Percentiles rank a stretch among this genome's conserved stretches.
These are phyloP conservation scores for Patella vulgata DNA, from an alignment of 1,140 invertebrate genomes.

Conservation along the genomic window DNA sequence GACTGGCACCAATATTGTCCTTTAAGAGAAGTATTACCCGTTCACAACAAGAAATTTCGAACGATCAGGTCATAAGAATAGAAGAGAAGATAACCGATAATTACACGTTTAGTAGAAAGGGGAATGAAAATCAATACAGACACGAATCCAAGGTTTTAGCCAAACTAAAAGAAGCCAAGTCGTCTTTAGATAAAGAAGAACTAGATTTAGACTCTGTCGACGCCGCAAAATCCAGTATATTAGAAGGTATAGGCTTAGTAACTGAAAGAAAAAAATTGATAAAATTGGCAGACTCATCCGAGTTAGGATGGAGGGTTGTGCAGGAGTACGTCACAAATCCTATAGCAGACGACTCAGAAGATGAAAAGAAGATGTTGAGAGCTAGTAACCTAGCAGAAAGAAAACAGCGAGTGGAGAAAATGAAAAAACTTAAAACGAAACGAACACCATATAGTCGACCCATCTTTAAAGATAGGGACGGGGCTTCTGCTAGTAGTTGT, in stretches of 20 bases:
- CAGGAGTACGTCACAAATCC: constrained; percentile 12
- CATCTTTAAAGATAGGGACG: no score
- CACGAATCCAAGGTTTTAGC: constrained; percentile 6
- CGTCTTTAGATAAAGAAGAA: background rate
- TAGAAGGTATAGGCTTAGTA: constrained; percentile 19
- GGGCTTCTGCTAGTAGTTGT: no score
- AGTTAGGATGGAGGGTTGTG: constrained; percentile 10
- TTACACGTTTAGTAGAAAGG: constrained; percentile 6
- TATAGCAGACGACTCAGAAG: constrained; percentile 11
- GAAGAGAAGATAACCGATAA: constrained; percentile 1
- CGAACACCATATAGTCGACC: no score
- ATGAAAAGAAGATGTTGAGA: constrained; percentile 18
- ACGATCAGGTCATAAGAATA: background rate
- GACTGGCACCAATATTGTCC: no score
- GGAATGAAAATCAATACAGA: constrained; percentile 17
- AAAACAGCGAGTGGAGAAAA: background rate
- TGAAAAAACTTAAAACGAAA: no score
- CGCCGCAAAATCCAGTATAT: constrained; percentile 4
- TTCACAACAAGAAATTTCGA: background rate
- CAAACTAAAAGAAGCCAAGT: constrained; percentile 7
- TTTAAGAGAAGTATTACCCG: no score
- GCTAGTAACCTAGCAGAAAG: constrained; percentile 11
- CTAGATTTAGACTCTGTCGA: background rate
- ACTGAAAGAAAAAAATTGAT: constrained; percentile 13
- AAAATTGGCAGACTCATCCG: constrained; percentile 13